Evolutionary conservation across 1,140 invertebrate genomes (phyloP).

Genomic region (Pseudomyrmex dendroicus): DNA sequence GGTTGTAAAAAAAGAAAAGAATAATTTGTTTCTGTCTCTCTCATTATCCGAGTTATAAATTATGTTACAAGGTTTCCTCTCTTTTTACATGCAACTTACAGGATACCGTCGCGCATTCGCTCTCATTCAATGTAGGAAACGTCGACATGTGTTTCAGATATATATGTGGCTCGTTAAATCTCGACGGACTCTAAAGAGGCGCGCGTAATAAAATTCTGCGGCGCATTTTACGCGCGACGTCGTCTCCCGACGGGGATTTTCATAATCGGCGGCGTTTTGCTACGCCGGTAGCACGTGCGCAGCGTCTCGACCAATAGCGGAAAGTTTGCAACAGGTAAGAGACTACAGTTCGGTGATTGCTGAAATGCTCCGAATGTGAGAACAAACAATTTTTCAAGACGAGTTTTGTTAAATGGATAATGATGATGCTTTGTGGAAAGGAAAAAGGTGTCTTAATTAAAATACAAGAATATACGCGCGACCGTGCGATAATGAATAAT

Average conservation of each 20-base stretch:
- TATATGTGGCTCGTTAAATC: constrained; percentile 19
- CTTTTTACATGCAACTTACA: neutral
- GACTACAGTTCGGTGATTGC: constrained; percentile 32
- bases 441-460: too few species aligned
- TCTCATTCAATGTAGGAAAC: constrained; percentile 11
- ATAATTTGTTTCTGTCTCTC: neutral
- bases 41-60: neutral
- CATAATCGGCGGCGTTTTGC: neutral
- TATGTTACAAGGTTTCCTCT: neutral
- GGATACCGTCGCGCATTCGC: neutral
- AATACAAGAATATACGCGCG: too few species aligned
- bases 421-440: too few species aligned
- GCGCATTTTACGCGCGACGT: constrained; percentile 8
- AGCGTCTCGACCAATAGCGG: constrained; percentile 57
- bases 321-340: constrained; percentile 68
- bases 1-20: neutral
- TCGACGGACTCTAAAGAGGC: neutral
- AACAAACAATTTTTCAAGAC: neutral
- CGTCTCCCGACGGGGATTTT: neutral
- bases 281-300: constrained; percentile 61
- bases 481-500: too few species aligned
- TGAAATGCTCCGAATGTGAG: neutral
- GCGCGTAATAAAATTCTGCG: constrained; percentile 20
- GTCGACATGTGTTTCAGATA: constrained; percentile 48
- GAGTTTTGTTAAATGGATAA: neutral